A percentile compares a stretch with the other conserved stretches of the same genome.
phyloP scores from a whole-genome alignment of 2,888 invertebrate species.

The Ormyrus labotus region DNA sequence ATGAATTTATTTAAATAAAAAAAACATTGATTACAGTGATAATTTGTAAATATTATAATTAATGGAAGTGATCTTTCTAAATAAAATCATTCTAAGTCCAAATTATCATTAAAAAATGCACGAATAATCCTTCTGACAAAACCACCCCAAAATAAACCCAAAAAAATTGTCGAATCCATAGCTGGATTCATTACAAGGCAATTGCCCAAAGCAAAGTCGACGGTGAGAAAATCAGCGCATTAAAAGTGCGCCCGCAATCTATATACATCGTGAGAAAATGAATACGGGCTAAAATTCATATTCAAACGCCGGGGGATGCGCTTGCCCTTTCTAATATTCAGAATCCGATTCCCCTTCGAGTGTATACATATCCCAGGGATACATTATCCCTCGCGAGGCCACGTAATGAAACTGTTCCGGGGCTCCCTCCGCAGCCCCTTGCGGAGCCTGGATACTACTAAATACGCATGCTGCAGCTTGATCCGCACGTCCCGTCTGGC shows the following conservation, averaged over 20 bases:
- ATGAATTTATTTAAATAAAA: no score
- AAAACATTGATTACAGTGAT: no score
- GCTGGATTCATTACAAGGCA: no score
- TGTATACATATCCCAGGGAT: slow-evolving; percentile 54
- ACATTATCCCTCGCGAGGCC: slow-evolving; percentile 72
- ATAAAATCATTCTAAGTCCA: no score
- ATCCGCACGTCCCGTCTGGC: background rate
- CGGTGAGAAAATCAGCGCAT: slow-evolving; percentile 27
- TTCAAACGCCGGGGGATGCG: slow-evolving; percentile 65
- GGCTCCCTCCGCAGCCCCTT: slow-evolving; percentile 61
- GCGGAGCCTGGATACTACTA: background rate
- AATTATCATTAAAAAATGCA: no score
- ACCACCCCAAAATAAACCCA: background rate
- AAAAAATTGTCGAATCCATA: background rate
- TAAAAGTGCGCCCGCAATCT: background rate
- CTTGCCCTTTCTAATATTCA: slow-evolving; percentile 7
- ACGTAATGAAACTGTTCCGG: slow-evolving; percentile 74
- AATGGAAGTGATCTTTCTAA: no score
- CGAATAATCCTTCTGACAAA: no score
- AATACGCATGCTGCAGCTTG: background rate
- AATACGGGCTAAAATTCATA: slow-evolving; percentile 21
- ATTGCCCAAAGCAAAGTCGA: no score
- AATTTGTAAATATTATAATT: no score
- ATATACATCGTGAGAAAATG: background rate
- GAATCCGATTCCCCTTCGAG: slow-evolving; percentile 3